Conservation (phyloP, 2,888 invertebrate species). For the Digitonthophagus gazella region DNA sequence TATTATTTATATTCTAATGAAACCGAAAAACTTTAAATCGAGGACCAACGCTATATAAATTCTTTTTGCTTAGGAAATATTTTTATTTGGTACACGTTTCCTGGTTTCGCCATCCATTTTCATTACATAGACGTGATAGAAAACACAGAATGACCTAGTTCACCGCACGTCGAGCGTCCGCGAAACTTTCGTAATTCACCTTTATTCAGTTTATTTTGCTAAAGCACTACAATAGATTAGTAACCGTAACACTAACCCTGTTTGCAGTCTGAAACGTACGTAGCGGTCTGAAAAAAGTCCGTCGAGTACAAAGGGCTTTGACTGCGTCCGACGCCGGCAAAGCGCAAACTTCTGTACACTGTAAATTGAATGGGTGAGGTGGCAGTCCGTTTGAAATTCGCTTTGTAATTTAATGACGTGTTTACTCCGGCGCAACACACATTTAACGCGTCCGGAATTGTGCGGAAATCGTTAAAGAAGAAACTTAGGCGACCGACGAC, state of each 20-base stretch:
- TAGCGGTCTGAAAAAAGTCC: not conserved
- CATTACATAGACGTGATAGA: not conserved
- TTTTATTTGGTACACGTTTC: not conserved
- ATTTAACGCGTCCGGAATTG: no score
- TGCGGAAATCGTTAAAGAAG: no score
- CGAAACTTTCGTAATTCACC: not conserved
- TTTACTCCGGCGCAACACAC: constrained; percentile 14
- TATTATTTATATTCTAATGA: no score
- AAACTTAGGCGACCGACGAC: no score
- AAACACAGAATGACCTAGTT: not conserved
- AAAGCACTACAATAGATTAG: not conserved
- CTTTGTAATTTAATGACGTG: constrained; percentile 26
- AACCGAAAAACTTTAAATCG: no score
- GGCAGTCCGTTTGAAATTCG: constrained; percentile 23
- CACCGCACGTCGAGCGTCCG: not conserved
- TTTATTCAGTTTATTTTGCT: not conserved
- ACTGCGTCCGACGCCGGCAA: not conserved
- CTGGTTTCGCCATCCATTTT: not conserved
- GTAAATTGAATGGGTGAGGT: not conserved
- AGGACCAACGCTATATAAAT: no score
- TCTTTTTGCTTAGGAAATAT: not conserved
- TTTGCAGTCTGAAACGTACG: constrained; percentile 2
- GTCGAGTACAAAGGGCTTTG: constrained; percentile 18
- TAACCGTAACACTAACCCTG: not conserved
- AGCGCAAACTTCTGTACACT: not conserved